phyloP scores from a whole-genome alignment of 2,888 invertebrate genomes.

The Endotricha flammealis region DNA sequence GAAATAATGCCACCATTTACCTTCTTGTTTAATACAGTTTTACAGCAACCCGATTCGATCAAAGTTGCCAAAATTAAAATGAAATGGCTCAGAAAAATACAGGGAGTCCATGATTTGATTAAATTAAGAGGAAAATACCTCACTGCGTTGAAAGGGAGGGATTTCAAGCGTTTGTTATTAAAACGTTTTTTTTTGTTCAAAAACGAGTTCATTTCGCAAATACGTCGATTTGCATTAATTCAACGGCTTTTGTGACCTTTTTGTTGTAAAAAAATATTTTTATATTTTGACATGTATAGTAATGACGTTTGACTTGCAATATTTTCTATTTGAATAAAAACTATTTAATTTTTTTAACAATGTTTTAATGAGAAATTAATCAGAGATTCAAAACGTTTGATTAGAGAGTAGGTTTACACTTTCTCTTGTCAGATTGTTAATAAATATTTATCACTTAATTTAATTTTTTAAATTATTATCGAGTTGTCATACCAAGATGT shows the following conservation, averaged over 20 bases:
- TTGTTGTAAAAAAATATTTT: not conserved
- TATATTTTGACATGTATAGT: too few relatives aligned
- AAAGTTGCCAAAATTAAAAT: constrained; percentile 57
- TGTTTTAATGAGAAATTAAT: too few relatives aligned
- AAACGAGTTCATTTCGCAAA: constrained; percentile 57
- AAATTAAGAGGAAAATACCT: constrained; percentile 69
- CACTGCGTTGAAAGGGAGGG: constrained; percentile 30
- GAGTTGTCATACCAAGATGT: too few relatives aligned
- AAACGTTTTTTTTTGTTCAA: constrained; percentile 55
- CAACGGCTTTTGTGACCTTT: constrained; percentile 15
- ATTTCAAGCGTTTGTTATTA: constrained; percentile 49
- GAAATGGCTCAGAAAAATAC: constrained; percentile 66
- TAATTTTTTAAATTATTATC: too few relatives aligned
- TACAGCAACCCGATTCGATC: not conserved
- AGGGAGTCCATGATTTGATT: constrained; percentile 64
- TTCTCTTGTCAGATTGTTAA: too few relatives aligned
- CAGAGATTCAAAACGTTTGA: too few relatives aligned
- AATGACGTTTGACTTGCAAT: too few relatives aligned
- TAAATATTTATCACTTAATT: too few relatives aligned
- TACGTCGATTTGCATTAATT: constrained; percentile 67
- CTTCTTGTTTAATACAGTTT: not conserved
- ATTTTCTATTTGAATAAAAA: too few relatives aligned
- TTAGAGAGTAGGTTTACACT: too few relatives aligned
- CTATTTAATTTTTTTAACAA: too few relatives aligned
- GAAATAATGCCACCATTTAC: too few relatives aligned